Conservation (phyloP, 2,888 invertebrate genomes). For the Eupithecia vulgata region DNA sequence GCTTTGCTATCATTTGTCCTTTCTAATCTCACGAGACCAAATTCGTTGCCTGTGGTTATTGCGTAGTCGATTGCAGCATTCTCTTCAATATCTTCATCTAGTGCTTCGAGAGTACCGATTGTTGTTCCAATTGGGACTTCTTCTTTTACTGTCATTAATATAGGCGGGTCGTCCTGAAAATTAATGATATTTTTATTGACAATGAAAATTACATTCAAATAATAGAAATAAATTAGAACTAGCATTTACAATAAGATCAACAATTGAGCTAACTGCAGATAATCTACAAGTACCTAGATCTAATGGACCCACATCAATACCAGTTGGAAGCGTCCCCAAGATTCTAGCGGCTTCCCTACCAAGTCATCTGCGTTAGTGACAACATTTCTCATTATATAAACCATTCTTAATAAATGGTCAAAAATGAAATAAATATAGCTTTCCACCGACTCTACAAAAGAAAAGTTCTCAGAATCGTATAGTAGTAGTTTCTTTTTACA, state of each 20-base stretch:
- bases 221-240: too few species aligned
- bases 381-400: too few species aligned
- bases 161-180: conserved; percentile 85
- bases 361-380: too few species aligned
- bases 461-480: background rate
- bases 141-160: conserved; percentile 86
- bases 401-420: too few species aligned
- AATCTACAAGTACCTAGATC: too few species aligned
- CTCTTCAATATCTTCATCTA: conserved; percentile 89
- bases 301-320: too few species aligned
- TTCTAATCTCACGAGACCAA: conserved; percentile 85
- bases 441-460: too few species aligned
- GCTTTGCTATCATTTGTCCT: conserved; percentile 87
- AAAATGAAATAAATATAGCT: too few species aligned
- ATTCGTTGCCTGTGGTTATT: conserved; percentile 90
- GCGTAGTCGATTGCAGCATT: conserved; percentile 90
- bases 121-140: conserved; percentile 86
- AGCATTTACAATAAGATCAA: too few species aligned
- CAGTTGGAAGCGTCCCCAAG: too few species aligned
- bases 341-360: too few species aligned
- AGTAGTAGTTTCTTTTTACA: background rate
- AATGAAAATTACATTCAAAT: background rate
- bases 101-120: conserved; percentile 87
- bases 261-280: too few species aligned
- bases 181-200: background rate